Evolutionary conservation across 2,113 vertebrate genomes (phyloP).

Genomic region (Xenopus laevis): DNA sequence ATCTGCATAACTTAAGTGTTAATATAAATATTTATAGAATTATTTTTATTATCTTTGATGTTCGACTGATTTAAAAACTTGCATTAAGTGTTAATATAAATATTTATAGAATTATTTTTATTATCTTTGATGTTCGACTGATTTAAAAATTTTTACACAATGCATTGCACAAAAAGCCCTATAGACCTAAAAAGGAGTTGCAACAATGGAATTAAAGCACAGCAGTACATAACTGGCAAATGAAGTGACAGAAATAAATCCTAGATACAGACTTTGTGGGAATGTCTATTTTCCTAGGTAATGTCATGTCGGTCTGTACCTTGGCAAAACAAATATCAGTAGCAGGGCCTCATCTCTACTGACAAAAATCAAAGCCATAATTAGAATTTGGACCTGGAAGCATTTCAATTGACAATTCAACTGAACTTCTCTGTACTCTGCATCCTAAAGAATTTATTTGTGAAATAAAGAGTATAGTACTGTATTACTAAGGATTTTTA

Average conservation of each 20-base stretch:
- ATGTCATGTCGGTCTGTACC: conserved; percentile 50
- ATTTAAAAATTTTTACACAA: too few relatives aligned
- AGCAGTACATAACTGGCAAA: not conserved
- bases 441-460: conserved; percentile 61
- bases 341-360: conserved; percentile 62
- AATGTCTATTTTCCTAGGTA: conserved; percentile 5
- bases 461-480: conserved; percentile 60
- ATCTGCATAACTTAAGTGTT: too few relatives aligned
- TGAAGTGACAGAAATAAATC: not conserved
- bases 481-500: conserved; percentile 66
- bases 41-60: too few relatives aligned
- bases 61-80: too few relatives aligned
- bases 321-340: conserved; percentile 53
- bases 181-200: too few relatives aligned
- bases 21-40: too few relatives aligned
- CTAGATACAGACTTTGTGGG: not conserved
- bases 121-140: too few relatives aligned
- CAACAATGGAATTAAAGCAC: not conserved
- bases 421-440: conserved; percentile 52
- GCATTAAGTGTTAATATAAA: too few relatives aligned
- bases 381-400: conserved; percentile 58
- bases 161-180: too few relatives aligned
- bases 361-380: conserved; percentile 69
- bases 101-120: too few relatives aligned
- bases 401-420: conserved; percentile 61